Conservation (phyloP, 2,113 vertebrate species). For the Andinoacara biseriatus region DNA sequence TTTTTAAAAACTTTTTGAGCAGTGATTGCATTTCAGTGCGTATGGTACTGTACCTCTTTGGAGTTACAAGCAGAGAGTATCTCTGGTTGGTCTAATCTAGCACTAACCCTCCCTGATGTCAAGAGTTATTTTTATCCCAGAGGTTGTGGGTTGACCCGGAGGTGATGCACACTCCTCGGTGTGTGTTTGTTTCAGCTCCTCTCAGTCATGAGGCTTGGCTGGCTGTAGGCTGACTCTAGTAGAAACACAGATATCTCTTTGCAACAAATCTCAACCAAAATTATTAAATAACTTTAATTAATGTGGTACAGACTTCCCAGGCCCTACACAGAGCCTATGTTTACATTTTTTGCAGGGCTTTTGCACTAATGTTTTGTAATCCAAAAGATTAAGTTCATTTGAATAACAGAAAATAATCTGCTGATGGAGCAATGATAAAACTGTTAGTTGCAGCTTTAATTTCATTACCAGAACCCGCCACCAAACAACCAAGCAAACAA, state of each 20-base stretch:
- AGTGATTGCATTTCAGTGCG: background rate
- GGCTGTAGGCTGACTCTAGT: fast-evolving
- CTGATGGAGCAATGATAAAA: background rate
- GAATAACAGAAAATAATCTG: background rate
- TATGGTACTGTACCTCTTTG: background rate
- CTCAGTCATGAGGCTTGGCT: background rate
- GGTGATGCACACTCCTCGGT: background rate
- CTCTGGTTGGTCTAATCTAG: background rate
- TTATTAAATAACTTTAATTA: background rate
- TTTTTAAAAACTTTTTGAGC: no score
- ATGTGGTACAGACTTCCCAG: background rate
- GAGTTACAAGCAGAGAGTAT: background rate
- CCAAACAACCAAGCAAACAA: no score
- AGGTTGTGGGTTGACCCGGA: background rate
- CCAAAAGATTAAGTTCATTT: background rate
- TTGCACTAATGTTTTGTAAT: background rate
- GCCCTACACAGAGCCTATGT: background rate
- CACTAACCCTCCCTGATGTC: background rate
- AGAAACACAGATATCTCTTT: background rate
- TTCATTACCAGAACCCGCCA: fast-evolving
- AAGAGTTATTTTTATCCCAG: background rate
- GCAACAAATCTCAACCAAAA: background rate
- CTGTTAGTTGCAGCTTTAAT: background rate
- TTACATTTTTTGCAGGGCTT: background rate
- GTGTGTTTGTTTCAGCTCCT: background rate